Conservation (phyloP, 2,888 invertebrate genomes). For the Trichogramma evanescens region DNA sequence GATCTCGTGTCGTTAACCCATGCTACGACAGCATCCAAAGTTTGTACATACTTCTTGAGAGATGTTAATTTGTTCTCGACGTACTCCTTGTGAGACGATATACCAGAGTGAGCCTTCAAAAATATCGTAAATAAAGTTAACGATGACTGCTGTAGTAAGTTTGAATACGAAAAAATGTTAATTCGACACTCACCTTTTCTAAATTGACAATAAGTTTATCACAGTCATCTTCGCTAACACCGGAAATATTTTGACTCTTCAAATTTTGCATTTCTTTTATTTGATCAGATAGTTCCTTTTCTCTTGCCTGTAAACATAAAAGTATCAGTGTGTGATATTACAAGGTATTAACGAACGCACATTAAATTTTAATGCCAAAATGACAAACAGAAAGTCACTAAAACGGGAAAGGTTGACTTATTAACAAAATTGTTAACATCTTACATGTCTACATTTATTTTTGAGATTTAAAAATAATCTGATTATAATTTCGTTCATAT, state of each 20-base stretch:
- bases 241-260: slow-evolving; percentile 39
- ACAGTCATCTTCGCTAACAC: slow-evolving; percentile 36
- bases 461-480: no score
- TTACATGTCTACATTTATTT: no score
- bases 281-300: slow-evolving; percentile 53
- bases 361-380: no score
- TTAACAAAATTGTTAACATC: no score
- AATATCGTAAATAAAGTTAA: slow-evolving; percentile 11
- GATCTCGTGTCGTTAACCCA: slow-evolving; percentile 51
- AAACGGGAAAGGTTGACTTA: no score
- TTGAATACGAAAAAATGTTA: background rate
- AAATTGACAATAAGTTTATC: slow-evolving; percentile 40
- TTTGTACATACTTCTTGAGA: slow-evolving; percentile 52
- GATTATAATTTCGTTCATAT: no score
- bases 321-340: no score
- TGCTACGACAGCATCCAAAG: slow-evolving; percentile 52
- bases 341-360: no score
- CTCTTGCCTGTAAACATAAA: slow-evolving; percentile 50
- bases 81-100: slow-evolving; percentile 53
- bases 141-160: background rate
- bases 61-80: slow-evolving; percentile 54
- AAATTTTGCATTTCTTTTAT: slow-evolving; percentile 50
- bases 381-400: no score
- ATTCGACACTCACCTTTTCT: slow-evolving; percentile 41
- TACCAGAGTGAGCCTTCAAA: slow-evolving; percentile 47